Percentiles rank a stretch among this genome's conserved stretches.
Evolutionary conservation across 2,888 invertebrate genomes (phyloP).

Genomic region (Nemurella pictetii): DNA sequence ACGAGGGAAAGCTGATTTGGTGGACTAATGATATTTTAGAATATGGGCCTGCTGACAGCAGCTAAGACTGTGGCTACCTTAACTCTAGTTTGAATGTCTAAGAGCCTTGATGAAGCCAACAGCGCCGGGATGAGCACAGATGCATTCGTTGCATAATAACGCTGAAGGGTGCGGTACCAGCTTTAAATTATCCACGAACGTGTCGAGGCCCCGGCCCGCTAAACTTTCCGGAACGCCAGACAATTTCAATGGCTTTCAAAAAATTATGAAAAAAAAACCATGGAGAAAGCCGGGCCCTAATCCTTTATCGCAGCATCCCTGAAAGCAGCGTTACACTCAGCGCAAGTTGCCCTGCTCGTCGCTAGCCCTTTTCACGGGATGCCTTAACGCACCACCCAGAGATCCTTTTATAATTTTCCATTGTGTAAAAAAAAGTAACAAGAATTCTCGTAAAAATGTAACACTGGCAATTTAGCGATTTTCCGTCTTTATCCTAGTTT

Average conservation of each 20-base stretch:
- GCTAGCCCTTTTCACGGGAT: neutral
- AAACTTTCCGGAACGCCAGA: neutral
- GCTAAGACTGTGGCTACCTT: too few relatives aligned
- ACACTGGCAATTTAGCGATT: conserved; percentile 23
- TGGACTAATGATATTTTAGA: too few relatives aligned
- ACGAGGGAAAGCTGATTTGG: too few relatives aligned
- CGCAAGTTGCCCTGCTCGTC: neutral
- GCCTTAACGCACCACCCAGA: neutral
- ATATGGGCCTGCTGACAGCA: too few relatives aligned
- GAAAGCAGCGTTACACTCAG: neutral
- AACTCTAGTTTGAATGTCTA: too few relatives aligned
- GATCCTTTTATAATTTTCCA: neutral
- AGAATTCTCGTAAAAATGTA: conserved; percentile 21
- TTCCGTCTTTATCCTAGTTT: conserved; percentile 29
- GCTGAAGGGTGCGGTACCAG: neutral
- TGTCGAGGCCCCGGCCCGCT: neutral
- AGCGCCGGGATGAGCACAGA: too few relatives aligned
- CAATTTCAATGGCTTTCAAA: neutral
- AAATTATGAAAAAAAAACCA: neutral
- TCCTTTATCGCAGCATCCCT: neutral
- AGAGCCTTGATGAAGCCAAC: too few relatives aligned
- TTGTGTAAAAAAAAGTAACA: conserved; percentile 15
- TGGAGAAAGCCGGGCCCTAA: neutral
- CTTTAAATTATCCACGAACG: neutral
- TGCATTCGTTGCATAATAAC: too few relatives aligned